Percentiles rank a stretch among this genome's conserved stretches.
Evolutionary conservation across 1,140 invertebrate genomes (phyloP).

Genomic region (Trichonephila clavata): DNA sequence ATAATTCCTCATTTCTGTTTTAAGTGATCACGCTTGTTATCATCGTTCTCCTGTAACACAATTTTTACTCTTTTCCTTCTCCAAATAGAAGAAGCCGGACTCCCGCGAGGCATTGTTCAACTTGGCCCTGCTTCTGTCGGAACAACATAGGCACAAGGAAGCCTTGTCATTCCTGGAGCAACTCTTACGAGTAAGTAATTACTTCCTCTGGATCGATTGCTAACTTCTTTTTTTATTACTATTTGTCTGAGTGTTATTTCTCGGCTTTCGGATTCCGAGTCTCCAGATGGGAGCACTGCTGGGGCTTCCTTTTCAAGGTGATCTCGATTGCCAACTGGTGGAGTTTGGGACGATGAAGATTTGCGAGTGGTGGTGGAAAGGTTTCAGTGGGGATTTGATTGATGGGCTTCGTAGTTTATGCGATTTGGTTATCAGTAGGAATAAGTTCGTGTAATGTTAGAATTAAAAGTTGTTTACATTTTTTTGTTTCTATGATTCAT

Average conservation of each 20-base stretch:
- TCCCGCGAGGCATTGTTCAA: conserved; percentile 97
- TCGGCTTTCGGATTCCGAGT: background rate
- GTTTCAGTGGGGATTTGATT: background rate
- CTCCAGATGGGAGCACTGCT: background rate
- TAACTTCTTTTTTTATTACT: conserved; percentile 16
- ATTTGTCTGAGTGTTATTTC: conserved; percentile 7
- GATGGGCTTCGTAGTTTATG: background rate
- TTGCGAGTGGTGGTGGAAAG: background rate
- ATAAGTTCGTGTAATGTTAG: no score
- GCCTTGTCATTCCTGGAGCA: conserved; percentile 66
- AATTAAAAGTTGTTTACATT: no score
- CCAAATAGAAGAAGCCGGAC: conserved; percentile 76
- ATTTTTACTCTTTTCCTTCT: conserved; percentile 29
- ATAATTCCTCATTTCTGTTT: conserved; percentile 34
- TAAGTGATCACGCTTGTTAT: conserved; percentile 56
- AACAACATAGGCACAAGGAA: conserved; percentile 83
- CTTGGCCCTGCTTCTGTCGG: conserved; percentile 92
- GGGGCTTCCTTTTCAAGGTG: background rate
- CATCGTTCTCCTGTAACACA: background rate
- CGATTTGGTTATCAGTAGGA: no score
- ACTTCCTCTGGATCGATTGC: conserved; percentile 55
- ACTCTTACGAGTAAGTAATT: conserved; percentile 72
- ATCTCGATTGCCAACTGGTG: background rate
- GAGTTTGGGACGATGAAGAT: background rate
- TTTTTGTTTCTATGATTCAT: no score